Conservation (phyloP, 2,797 vertebrate genomes). For the Mastacembelus armatus region DNA sequence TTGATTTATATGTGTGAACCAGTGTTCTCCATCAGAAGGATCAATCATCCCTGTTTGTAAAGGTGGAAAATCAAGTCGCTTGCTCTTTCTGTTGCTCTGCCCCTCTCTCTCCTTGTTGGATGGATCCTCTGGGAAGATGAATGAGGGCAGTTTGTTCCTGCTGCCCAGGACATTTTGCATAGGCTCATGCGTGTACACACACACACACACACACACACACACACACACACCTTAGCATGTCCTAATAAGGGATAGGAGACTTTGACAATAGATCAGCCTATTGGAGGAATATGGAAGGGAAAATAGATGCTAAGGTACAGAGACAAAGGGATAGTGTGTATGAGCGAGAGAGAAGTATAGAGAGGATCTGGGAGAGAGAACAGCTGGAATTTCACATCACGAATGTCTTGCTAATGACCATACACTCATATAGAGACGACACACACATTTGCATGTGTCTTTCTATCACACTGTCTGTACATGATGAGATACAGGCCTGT, state of each 20-base stretch:
- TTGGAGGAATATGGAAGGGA: slow-evolving; percentile 15
- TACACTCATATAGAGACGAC: slow-evolving; percentile 20
- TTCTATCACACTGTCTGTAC: not conserved
- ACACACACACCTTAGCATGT: too few species aligned
- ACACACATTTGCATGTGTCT: too few species aligned
- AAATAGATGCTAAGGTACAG: slow-evolving; percentile 29
- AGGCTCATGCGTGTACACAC: slow-evolving; percentile 25
- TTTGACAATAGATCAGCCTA: slow-evolving; percentile 28
- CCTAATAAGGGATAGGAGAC: slow-evolving; percentile 35
- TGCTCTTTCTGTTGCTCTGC: slow-evolving; percentile 36
- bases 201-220: slow-evolving; percentile 23
- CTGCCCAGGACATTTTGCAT: slow-evolving; percentile 63
- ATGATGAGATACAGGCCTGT: slow-evolving; percentile 2
- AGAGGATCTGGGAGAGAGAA: slow-evolving; percentile 39
- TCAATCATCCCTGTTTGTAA: slow-evolving; percentile 59
- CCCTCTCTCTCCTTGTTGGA: slow-evolving; percentile 53
- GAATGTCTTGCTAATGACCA: slow-evolving; percentile 34
- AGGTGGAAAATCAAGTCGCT: slow-evolving; percentile 57
- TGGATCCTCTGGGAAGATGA: slow-evolving; percentile 68
- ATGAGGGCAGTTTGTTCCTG: slow-evolving; percentile 70
- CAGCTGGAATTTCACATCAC: slow-evolving; percentile 48
- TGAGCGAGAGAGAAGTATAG: slow-evolving; percentile 11
- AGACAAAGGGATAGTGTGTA: slow-evolving; percentile 2
- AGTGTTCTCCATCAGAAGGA: slow-evolving; percentile 31
- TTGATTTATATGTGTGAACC: slow-evolving; percentile 45